These are phyloP conservation scores for Gorsachius goisagi DNA, from an alignment of 2,113 vertebrate genomes.

Conservation along the genomic window DNA sequence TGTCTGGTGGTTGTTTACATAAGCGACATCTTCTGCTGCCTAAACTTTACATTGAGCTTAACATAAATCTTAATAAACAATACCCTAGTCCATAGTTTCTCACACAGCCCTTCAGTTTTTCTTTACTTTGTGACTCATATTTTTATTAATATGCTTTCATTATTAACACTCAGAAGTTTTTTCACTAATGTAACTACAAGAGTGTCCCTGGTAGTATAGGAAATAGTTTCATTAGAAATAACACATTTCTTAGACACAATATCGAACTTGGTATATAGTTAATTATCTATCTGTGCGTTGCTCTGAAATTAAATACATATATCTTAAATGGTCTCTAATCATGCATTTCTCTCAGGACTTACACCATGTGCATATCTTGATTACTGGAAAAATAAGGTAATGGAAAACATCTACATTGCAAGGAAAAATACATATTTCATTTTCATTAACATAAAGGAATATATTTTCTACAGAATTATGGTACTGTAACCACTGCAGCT, in stretches of 20 bases:
- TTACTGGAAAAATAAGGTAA: background rate
- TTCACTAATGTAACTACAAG: background rate
- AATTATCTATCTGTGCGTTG: background rate
- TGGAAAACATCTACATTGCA: background rate
- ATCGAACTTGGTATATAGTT: background rate
- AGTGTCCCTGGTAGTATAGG: background rate
- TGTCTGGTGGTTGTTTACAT: no score
- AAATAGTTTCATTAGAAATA: background rate
- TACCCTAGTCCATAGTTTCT: no score
- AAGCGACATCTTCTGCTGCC: no score
- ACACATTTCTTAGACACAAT: background rate
- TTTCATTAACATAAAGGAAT: background rate
- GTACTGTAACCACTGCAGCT: background rate
- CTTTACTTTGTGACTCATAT: background rate
- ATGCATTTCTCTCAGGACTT: background rate
- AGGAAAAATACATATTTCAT: background rate
- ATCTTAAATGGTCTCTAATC: background rate
- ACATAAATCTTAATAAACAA: no score
- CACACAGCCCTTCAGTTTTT: background rate
- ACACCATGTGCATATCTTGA: background rate
- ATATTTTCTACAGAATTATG: background rate
- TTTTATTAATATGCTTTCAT: background rate
- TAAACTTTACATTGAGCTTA: no score
- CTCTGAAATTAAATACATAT: background rate
- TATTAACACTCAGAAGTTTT: slow-evolving; percentile 1